Base-by-base conservation (phyloP, 2,888 invertebrate genomes). In the Nyleta sp. region DNA sequence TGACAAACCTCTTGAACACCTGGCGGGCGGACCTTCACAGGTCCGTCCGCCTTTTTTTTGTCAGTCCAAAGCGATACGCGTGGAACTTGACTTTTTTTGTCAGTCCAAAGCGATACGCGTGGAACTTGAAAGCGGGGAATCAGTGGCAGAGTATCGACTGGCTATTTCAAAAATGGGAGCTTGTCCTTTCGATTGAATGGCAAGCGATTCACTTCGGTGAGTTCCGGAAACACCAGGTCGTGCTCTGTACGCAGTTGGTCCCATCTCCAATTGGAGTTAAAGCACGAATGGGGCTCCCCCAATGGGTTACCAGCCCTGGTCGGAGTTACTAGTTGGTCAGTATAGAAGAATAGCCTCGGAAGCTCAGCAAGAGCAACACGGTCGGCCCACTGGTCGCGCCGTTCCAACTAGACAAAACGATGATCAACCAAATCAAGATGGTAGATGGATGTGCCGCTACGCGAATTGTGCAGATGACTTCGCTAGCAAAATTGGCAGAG, bases 181-280 rank as follows among this genome's bases (percentile, higher is more conserved):
- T 28, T 28, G 28, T 28, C 28, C 28, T 28, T 28, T 28, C 28
- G 28, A 4, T 28, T 28, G 35, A n/a, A n/a, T n/a, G n/a, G 35
- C 35, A 35, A 35, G 10, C 35, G 35, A 35, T n/a, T n/a, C 35
- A n/a, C 35, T 35, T 3, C 35, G 13, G 11, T 28, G 28, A n/a
- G n/a, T 28, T 28, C 28, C 28, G 7, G 35, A 10, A 35, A 35
- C 3, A 6, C 35, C 35, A 35, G 35, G 35, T 13, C 35, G 13
- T 11, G 35, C 35, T 35, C 35, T 35, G 35, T 10, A 35, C n/a
- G 35, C 35, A 35, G 35, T 35, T 35, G 35, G 35, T 11, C 35
- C 35, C 13, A 10, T 35, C 35, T 80, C 0, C 64, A 68, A 0
- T 48, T 68, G 2, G 17, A 62, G 6, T 75, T 78, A 31, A 80